phyloP scores from a whole-genome alignment of 2,113 vertebrate species.

The Felis catus region F.catus_Fca126_mat1.0 CM031416.1:86205501-86206000 shows the following conservation, averaged over 20 bases:
- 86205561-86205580: not conserved
- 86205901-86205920: not conserved
- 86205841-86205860: not conserved
- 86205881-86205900: not conserved
- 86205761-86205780: not conserved
- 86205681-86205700: not conserved
- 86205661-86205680: not conserved
- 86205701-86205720: not conserved
- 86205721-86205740: not conserved
- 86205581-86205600: not conserved
- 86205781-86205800: not conserved
- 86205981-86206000: not conserved
- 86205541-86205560: slow-evolving; percentile 51
- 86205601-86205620: slow-evolving; percentile 41
- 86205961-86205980: not conserved
- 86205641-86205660: not conserved
- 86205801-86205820: not conserved
- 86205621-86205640: slow-evolving; percentile 42
- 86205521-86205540: slow-evolving; percentile 66
- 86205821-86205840: not conserved
- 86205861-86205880: not conserved
- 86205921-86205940: not conserved
- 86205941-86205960: not conserved
- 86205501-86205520: slow-evolving; percentile 46
- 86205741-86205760: not conserved